Evolutionary conservation across 2,797 vertebrate genomes (phyloP).

Genomic region (Poeciliopsis infans): DNA sequence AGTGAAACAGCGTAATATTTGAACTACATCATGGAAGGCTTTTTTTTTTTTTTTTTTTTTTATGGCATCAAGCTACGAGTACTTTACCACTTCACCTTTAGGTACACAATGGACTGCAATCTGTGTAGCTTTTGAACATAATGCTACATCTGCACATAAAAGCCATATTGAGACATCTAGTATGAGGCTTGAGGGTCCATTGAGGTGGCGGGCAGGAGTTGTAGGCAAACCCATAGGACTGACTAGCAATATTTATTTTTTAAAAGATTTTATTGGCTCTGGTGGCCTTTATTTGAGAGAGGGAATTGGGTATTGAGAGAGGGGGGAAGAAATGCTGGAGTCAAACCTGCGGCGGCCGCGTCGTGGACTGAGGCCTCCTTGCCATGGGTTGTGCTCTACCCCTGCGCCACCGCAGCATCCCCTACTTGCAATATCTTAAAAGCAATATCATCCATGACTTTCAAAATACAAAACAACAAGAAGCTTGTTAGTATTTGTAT

Average conservation of each 20-base stretch:
- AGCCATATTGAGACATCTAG: constrained; percentile 72
- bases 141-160: constrained; percentile 67
- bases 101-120: constrained; percentile 48
- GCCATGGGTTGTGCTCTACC: too few relatives aligned
- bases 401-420: too few relatives aligned
- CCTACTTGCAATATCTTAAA: constrained; percentile 78
- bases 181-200: constrained; percentile 57
- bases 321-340: too few relatives aligned
- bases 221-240: constrained; percentile 74
- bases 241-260: constrained; percentile 64
- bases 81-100: constrained; percentile 55
- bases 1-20: constrained; percentile 33
- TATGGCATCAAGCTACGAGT: constrained; percentile 49
- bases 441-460: constrained; percentile 75
- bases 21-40: constrained; percentile 38
- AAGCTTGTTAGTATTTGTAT: constrained; percentile 37
- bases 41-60: constrained; percentile 12
- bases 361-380: too few relatives aligned
- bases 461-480: constrained; percentile 61
- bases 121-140: constrained; percentile 57
- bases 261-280: too few relatives aligned
- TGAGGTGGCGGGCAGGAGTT: constrained; percentile 35
- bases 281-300: too few relatives aligned
- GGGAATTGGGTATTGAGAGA: too few relatives aligned
- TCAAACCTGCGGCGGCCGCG: too few relatives aligned